Base-by-base conservation (phyloP, 1,140 invertebrate species). In the Eriocheir sinensis region DNA sequence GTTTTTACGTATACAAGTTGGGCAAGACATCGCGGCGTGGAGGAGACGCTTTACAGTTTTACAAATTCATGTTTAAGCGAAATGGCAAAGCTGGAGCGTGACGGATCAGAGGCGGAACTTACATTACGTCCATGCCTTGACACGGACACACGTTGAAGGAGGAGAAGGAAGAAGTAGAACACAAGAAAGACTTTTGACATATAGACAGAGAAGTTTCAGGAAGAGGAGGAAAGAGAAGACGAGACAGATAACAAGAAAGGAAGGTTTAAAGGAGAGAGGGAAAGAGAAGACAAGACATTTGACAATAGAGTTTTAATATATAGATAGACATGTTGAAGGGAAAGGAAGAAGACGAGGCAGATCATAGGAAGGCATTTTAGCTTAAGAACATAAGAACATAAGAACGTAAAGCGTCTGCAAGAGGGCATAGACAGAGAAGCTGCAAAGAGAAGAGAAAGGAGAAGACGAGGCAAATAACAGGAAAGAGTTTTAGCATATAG, bases 101-200 rank as follows among this genome's bases (percentile, higher is more conserved):
- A n/a, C n/a, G n/a, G n/a, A n/a, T n/a, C n/a, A n/a, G n/a, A n/a
- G n/a, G n/a, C n/a, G n/a, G n/a, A n/a, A n/a, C n/a, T n/a, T n/a
- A n/a, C n/a, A n/a, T n/a, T n/a, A n/a, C n/a, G n/a, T n/a, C n/a
- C n/a, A n/a, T n/a, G n/a, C n/a, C n/a, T n/a, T n/a, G n/a, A n/a
- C n/a, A n/a, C n/a, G n/a, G n/a, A n/a, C n/a, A n/a, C n/a, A n/a
- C n/a, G n/a, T n/a, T n/a, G n/a, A 72, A 72, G n/a, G n/a, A 72
- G n/a, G n/a, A 72, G n/a, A 72, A 72, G n/a, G n/a, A 72, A 72
- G n/a, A 72, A 72, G n/a, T 72, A 72, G n/a, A 72, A 72, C n/a
- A 72, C 15, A 72, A 72, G n/a, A 72, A 72, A 72, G n/a, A 72
- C 15, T 15, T 15, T 15, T 72, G n/a, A 72, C n/a, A 72, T 15